phyloP scores from a whole-genome alignment of 1,140 invertebrate genomes.

The Bombyx mandarina region DNA sequence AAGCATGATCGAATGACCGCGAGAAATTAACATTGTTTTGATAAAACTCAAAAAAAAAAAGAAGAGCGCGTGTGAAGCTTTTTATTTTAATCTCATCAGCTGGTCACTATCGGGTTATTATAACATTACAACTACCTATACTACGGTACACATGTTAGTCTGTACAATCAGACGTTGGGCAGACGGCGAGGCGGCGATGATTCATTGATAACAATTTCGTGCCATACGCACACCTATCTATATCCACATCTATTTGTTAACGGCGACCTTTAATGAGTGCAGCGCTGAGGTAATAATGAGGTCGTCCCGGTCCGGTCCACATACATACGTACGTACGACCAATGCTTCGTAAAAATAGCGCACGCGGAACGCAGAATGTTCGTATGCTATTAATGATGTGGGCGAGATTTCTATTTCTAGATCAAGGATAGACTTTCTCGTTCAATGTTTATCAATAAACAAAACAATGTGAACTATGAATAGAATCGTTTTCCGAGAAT shows the following conservation, averaged over 20 bases:
- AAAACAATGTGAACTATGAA: no score
- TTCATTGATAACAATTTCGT: conserved; percentile 52
- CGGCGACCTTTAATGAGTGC: conserved; percentile 52
- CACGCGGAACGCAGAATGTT: neutral
- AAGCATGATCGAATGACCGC: no score
- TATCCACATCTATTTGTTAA: conserved; percentile 56
- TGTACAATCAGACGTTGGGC: conserved; percentile 46
- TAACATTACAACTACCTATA: conserved; percentile 18
- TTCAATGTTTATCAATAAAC: no score
- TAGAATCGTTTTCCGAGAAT: no score
- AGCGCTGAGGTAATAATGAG: conserved; percentile 26
- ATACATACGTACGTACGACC: conserved; percentile 13
- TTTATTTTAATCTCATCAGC: conserved; percentile 44
- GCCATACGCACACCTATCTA: conserved; percentile 50
- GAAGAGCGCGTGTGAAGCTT: conserved; percentile 29
- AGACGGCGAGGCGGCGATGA: conserved; percentile 62
- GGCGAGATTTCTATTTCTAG: no score
- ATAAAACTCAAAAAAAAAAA: conserved; percentile 12
- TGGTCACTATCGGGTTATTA: conserved; percentile 41
- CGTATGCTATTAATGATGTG: no score
- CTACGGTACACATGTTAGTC: conserved; percentile 19
- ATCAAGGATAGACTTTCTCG: no score
- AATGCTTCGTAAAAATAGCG: conserved; percentile 37
- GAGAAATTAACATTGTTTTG: no score
- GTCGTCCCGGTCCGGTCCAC: conserved; percentile 25